These are phyloP conservation scores for Seladonia tumulorum DNA, from an alignment of 2,888 invertebrate species.

Conservation along the genomic window DNA sequence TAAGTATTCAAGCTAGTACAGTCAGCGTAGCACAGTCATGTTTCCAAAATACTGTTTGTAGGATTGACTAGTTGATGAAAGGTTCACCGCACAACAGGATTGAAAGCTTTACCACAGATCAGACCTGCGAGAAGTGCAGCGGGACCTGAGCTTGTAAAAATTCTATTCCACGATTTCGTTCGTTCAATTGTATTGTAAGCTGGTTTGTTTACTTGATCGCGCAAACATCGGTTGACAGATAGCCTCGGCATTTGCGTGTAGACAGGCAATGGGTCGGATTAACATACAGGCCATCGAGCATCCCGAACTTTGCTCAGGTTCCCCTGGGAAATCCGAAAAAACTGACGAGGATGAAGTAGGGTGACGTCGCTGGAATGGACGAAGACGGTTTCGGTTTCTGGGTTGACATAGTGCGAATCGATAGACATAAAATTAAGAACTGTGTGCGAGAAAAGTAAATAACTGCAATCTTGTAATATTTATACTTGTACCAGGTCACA, in stretches of 20 bases:
- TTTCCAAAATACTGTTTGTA: background rate
- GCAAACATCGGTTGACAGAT: background rate
- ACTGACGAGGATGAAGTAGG: background rate
- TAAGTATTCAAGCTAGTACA: background rate
- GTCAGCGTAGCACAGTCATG: background rate
- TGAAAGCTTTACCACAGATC: background rate
- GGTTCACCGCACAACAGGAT: background rate
- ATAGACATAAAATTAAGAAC: no score
- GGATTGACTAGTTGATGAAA: background rate
- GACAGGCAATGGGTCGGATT: background rate
- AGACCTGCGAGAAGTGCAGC: background rate
- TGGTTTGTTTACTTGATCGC: background rate
- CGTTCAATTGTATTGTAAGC: background rate
- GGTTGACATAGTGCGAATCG: no score
- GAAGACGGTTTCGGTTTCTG: background rate
- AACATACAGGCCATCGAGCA: background rate
- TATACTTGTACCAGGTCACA: no score
- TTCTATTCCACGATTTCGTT: background rate
- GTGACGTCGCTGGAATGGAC: background rate
- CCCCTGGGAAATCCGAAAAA: background rate
- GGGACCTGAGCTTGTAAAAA: background rate
- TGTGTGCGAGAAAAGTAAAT: no score
- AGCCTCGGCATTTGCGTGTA: conserved; percentile 1
- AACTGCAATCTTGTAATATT: no score
- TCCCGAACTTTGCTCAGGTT: background rate